phyloP scores from a whole-genome alignment of 1,140 invertebrate genomes.

The Antheraea pernyi region DNA sequence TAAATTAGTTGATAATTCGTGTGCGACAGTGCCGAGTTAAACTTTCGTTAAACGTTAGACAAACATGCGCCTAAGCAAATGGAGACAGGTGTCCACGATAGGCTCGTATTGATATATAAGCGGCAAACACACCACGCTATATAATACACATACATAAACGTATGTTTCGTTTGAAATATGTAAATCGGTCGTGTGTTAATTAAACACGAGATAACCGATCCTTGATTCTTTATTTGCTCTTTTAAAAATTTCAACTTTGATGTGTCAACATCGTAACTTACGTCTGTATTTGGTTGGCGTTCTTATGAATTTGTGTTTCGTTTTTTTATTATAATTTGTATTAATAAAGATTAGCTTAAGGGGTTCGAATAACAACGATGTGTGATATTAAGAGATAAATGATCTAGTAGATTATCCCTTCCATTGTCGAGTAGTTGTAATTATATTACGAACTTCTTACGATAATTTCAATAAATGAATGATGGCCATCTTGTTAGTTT shows the following conservation, averaged over 20 bases:
- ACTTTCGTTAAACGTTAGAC: constrained; percentile 72
- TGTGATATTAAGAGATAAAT: background rate
- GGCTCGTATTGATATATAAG: constrained; percentile 67
- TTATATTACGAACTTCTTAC: too few relatives aligned
- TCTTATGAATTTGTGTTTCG: constrained; percentile 1
- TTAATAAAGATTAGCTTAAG: background rate
- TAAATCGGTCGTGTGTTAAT: constrained; percentile 69
- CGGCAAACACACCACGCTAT: constrained; percentile 36
- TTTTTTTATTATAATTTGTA: background rate
- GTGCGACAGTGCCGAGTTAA: constrained; percentile 59
- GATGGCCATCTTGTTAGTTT: too few relatives aligned
- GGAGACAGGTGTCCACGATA: constrained; percentile 73
- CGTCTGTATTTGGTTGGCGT: constrained; percentile 16
- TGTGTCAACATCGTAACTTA: constrained; percentile 46
- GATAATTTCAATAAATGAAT: too few relatives aligned
- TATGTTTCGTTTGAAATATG: constrained; percentile 49
- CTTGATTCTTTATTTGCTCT: constrained; percentile 61
- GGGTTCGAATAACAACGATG: background rate
- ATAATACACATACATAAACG: constrained; percentile 28
- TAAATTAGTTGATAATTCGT: constrained; percentile 78
- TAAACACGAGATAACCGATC: constrained; percentile 69
- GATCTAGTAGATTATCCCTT: background rate
- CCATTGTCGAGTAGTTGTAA: background rate
- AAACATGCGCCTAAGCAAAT: constrained; percentile 74
- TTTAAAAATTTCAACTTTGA: constrained; percentile 46